These are phyloP conservation scores for Oncorhynchus mykiss DNA, from an alignment of 2,113 vertebrate species.

Conservation along the genomic window DNA sequence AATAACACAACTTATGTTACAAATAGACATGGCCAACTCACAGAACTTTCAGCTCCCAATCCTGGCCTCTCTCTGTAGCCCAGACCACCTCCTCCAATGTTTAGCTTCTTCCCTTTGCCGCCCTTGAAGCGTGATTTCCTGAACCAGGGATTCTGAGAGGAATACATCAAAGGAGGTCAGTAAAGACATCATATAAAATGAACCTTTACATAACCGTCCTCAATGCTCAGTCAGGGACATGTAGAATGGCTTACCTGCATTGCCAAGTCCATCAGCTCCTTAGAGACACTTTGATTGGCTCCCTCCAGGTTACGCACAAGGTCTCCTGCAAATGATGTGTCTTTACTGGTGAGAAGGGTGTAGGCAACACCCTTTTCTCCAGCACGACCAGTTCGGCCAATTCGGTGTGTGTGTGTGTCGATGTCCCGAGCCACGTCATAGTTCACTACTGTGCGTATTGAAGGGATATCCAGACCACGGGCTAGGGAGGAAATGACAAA, in stretches of 20 bases:
- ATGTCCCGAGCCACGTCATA: conserved; percentile 98
- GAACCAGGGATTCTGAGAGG: conserved; percentile 92
- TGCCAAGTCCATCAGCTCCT: conserved; percentile 93
- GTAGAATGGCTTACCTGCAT: conserved; percentile 84
- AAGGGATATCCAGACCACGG: conserved; percentile 96
- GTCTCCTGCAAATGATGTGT: conserved; percentile 93
- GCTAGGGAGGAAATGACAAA: conserved; percentile 66
- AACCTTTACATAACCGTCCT: background rate
- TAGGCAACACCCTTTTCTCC: conserved; percentile 95
- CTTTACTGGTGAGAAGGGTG: conserved; percentile 91
- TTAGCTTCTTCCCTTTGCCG: conserved; percentile 94
- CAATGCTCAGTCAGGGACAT: background rate
- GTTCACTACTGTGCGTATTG: conserved; percentile 96
- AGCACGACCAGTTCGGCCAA: conserved; percentile 93
- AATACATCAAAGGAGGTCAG: background rate
- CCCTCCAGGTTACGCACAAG: conserved; percentile 97
- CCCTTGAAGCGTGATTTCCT: conserved; percentile 95
- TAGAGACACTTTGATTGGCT: conserved; percentile 94
- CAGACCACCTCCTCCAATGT: conserved; percentile 94
- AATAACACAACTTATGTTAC: background rate
- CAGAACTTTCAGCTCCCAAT: conserved; percentile 89
- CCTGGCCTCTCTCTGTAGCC: conserved; percentile 95
- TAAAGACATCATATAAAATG: background rate
- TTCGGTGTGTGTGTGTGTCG: conserved; percentile 94
- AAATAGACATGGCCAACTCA: conserved; percentile 66